Conservation (phyloP, 2,888 invertebrate genomes). For the Eustalomyia histrio region DNA sequence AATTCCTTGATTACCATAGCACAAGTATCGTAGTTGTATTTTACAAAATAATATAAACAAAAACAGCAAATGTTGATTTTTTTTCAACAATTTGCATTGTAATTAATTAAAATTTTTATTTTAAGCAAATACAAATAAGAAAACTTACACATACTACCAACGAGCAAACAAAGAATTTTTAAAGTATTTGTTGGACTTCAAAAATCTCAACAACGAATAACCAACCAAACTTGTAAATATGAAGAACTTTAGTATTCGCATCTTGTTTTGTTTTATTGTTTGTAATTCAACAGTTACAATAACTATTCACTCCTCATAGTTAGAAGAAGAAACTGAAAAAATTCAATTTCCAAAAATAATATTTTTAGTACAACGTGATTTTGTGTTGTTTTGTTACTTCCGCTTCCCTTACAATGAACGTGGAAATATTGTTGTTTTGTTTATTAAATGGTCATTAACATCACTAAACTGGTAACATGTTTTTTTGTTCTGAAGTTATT, state of each 20-base stretch:
- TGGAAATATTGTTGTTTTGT: slow-evolving; percentile 35
- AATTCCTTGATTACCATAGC: neutral
- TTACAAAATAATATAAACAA: neutral
- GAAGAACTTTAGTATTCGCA: slow-evolving; percentile 35
- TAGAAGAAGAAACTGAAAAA: neutral
- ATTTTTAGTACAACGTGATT: neutral
- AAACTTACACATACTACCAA: slow-evolving; percentile 21
- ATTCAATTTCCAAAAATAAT: slow-evolving; percentile 36
- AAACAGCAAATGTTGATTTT: slow-evolving; percentile 26
- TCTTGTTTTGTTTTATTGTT: slow-evolving; percentile 37
- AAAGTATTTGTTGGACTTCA: slow-evolving; percentile 37
- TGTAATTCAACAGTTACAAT: neutral
- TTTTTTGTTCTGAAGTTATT: neutral
- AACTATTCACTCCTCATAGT: neutral
- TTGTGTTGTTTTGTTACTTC: slow-evolving; percentile 13
- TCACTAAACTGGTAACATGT: slow-evolving; percentile 1
- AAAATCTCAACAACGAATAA: slow-evolving; percentile 35
- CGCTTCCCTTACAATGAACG: slow-evolving; percentile 27
- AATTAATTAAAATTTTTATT: slow-evolving; percentile 44
- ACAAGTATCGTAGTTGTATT: neutral
- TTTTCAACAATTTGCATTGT: slow-evolving; percentile 35
- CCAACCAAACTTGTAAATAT: slow-evolving; percentile 14
- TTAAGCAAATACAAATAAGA: neutral
- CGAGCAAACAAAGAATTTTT: slow-evolving; percentile 19
- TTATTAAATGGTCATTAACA: slow-evolving; percentile 37